Evolutionary conservation across 2,113 vertebrate genomes (phyloP).

Genomic region (Mystacornis crossleyi): DNA sequence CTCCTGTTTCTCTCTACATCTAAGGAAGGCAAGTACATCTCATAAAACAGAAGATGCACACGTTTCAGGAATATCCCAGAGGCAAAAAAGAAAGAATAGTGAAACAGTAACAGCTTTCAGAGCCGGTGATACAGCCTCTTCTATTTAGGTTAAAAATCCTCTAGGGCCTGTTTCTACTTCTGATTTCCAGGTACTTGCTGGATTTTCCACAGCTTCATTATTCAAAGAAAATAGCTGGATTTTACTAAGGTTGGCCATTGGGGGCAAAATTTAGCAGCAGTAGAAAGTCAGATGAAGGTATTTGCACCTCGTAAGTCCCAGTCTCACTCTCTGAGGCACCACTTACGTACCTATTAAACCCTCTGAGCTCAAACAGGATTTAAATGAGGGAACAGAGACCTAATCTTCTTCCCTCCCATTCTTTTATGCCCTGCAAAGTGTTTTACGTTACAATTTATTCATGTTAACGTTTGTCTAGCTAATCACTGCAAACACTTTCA

Average conservation of each 20-base stretch:
- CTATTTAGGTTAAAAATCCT: slow-evolving; percentile 69
- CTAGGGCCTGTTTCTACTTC: slow-evolving; percentile 15
- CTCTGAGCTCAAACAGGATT: not conserved
- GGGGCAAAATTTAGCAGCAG: slow-evolving; percentile 23
- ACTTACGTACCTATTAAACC: not conserved
- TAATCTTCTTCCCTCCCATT: not conserved
- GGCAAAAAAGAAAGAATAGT: slow-evolving; percentile 51
- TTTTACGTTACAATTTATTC: not conserved
- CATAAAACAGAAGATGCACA: slow-evolving; percentile 48
- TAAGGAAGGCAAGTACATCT: slow-evolving; percentile 46
- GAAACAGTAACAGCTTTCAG: slow-evolving; percentile 45
- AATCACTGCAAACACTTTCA: not conserved
- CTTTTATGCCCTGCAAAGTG: not conserved
- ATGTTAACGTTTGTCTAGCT: not conserved
- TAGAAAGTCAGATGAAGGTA: slow-evolving; percentile 29
- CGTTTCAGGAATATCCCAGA: slow-evolving; percentile 56
- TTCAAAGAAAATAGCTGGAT: slow-evolving; percentile 19
- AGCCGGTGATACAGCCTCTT: slow-evolving; percentile 23
- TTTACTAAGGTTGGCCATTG: slow-evolving; percentile 21
- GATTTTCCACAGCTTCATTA: slow-evolving; percentile 42
- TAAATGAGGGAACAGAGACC: not conserved
- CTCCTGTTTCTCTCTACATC: slow-evolving; percentile 48
- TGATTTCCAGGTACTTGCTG: slow-evolving; percentile 6
- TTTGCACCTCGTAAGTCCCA: not conserved
- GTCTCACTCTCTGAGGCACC: not conserved